Evolutionary conservation across 1,140 invertebrate species (phyloP).

Genomic region (Drosophila burlai): DNA sequence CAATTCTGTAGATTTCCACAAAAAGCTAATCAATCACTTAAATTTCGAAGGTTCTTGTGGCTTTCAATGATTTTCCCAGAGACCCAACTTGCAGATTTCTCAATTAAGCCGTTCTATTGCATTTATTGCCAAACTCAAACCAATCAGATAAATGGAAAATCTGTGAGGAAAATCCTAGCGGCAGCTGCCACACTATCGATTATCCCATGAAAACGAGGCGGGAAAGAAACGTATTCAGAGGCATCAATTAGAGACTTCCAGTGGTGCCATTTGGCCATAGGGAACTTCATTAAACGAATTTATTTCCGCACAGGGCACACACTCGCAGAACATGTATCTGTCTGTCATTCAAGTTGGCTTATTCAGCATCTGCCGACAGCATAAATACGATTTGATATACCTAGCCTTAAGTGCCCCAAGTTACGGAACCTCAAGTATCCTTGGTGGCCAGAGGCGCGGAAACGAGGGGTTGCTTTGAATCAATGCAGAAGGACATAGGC

Average conservation of each 20-base stretch:
- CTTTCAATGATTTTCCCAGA: not conserved
- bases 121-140: constrained; percentile 12
- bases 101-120: constrained; percentile 4
- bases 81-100: not conserved
- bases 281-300: constrained; percentile 73
- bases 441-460: constrained; percentile 3
- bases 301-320: constrained; percentile 53
- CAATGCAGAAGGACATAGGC: not conserved
- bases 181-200: constrained; percentile 58
- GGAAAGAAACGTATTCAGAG: constrained; percentile 36
- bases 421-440: not conserved
- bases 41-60: not conserved
- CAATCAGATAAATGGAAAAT: constrained; percentile 41
- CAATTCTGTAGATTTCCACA: not conserved
- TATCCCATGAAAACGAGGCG: constrained; percentile 13
- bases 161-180: constrained; percentile 40
- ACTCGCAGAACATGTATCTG: constrained; percentile 35
- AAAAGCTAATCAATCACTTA: not conserved
- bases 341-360: constrained; percentile 54
- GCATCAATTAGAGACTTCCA: constrained; percentile 68
- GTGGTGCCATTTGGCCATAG: constrained; percentile 46
- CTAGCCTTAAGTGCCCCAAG: constrained; percentile 17
- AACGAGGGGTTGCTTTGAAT: not conserved
- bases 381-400: constrained; percentile 56
- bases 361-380: constrained; percentile 58